Conservation (phyloP, 2,888 invertebrate species). For the Dromius quadrimaculatus region DNA sequence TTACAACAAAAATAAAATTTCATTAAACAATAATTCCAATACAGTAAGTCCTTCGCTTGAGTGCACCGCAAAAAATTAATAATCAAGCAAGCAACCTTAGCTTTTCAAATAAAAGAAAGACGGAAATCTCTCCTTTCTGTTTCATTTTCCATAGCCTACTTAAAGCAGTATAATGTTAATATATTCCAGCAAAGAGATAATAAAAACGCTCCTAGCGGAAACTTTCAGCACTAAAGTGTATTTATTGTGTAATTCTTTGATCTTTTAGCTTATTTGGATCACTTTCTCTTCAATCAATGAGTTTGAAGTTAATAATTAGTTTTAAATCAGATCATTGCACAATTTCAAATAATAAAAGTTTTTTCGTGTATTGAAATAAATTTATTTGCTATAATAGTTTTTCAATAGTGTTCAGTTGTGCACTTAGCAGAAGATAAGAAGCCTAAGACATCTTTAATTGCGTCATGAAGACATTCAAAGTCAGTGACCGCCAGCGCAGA, state of each 20-base stretch:
- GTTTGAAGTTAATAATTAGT: no score
- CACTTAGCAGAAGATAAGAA: background rate
- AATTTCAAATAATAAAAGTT: no score
- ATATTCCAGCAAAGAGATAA: conserved; percentile 7
- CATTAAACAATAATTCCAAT: no score
- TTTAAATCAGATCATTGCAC: no score
- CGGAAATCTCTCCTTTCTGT: conserved; percentile 29
- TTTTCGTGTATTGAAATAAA: no score
- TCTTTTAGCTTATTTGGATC: no score
- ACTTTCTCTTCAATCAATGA: no score
- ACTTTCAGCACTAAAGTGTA: conserved; percentile 1
- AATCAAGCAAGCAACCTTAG: background rate
- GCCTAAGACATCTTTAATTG: conserved; percentile 4
- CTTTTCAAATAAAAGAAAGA: conserved; percentile 14
- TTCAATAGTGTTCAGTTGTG: no score
- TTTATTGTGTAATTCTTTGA: conserved; percentile 26
- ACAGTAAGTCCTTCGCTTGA: no score
- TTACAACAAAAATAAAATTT: no score
- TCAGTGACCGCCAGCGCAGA: background rate
- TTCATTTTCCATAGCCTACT: conserved; percentile 36
- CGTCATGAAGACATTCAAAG: background rate
- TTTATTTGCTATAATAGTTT: no score
- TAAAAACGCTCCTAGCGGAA: conserved; percentile 19
- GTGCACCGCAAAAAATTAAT: no score
- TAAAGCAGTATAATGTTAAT: conserved; percentile 30